Evolutionary conservation across 1,140 invertebrate species (phyloP).

Genomic region (Penaeus vannamei): DNA sequence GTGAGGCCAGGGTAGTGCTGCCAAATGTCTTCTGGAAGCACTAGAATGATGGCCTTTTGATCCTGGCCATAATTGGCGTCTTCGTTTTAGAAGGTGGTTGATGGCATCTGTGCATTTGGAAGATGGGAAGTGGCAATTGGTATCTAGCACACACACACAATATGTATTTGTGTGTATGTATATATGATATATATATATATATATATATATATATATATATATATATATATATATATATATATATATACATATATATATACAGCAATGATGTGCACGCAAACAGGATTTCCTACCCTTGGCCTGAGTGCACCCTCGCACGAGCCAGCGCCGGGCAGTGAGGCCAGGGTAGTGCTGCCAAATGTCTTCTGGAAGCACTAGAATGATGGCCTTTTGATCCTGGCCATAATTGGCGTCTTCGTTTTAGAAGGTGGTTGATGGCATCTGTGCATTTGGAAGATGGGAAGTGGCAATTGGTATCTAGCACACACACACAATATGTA

Average conservation of each 20-base stretch:
- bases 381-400: neutral
- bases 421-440: no score
- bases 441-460: no score
- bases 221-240: conserved; percentile 30
- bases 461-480: no score
- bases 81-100: no score
- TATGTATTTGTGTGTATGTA: no score
- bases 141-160: no score
- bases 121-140: no score
- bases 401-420: neutral
- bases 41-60: neutral
- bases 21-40: neutral
- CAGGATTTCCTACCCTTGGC: neutral
- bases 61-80: neutral
- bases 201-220: conserved; percentile 27
- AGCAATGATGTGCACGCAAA: neutral
- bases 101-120: no score
- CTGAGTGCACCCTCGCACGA: neutral
- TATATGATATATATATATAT: no score
- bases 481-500: no score
- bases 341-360: neutral
- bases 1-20: neutral
- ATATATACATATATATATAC: conserved; percentile 22
- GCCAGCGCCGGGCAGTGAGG: neutral
- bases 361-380: neutral